Base-by-base conservation (phyloP, 1,140 invertebrate species). In the Bombus huntii region DNA sequence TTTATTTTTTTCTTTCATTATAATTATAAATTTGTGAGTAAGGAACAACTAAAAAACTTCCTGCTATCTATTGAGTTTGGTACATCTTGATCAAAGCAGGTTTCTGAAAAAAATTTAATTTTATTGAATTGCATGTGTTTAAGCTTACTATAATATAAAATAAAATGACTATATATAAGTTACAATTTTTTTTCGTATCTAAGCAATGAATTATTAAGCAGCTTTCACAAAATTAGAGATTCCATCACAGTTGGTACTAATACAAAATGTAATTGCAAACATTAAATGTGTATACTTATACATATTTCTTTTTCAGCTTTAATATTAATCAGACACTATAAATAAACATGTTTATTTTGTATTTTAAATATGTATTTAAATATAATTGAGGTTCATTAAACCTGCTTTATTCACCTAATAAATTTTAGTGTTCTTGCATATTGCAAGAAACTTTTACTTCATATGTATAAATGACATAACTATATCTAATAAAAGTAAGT, bases 31-130 rank as follows among this genome's bases (percentile, higher is more conserved):
- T 62, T 72, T 57, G 53, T 78, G 34, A 42, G 15, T 25, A 83
- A 53, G 34, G 72, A 87, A 78, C 53, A 83, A 74, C n/a, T 81
- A 85, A 53, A 42, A 18, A 53, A 31, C 37, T 85, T n/a, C 71
- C 47, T 75, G 73, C 70, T 81, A 75, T 28, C 73, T 81, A 81
- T 37, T 65, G 44, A 88, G 10, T 81, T 87, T 85, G 62, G 47
- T 76, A 77, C 71, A 66, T 85, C 71, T 87, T 87, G 72, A 78
- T 84, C 77, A 87, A 87, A 81, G 77, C 86, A 85, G 77, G 76
- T 85, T 85, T 85, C 86, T 87, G 83, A 80, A 87, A 85, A 74
- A 81, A 87, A 81, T 83, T 87, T 68, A 44, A 34, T 66, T 86
- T 68, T 81, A 87, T 62, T 72, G 47, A 13, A 86, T 25, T 70